Percentiles rank a stretch among this genome's conserved stretches.
Conservation (phyloP, 2,113 vertebrate genomes). For the Apteryx owenii region DNA sequence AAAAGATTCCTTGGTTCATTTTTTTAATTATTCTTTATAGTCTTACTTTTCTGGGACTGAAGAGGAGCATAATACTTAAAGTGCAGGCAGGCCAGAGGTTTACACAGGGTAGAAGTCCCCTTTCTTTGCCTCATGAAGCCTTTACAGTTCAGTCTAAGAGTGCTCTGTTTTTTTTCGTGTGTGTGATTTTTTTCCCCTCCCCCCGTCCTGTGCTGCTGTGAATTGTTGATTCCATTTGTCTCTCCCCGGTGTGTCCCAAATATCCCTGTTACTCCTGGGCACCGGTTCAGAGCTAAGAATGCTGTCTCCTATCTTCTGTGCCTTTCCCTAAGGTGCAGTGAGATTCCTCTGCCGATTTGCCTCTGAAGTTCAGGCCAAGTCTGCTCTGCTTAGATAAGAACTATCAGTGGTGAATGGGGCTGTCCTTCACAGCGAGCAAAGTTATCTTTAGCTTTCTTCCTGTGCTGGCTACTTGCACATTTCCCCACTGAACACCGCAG, state of each 20-base stretch:
- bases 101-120: neutral
- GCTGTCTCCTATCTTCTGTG: neutral
- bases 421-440: neutral
- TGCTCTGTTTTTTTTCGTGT: neutral
- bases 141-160: neutral
- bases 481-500: neutral
- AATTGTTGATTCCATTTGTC: neutral
- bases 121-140: neutral
- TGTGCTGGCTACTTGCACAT: neutral
- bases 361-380: neutral
- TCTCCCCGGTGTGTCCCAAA: neutral
- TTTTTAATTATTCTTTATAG: neutral
- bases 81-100: neutral
- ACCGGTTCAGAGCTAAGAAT: neutral
- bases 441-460: slow-evolving; percentile 25
- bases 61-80: neutral
- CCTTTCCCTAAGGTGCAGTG: neutral
- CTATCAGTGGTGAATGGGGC: neutral
- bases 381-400: neutral
- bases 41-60: neutral
- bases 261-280: neutral
- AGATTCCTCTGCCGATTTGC: neutral
- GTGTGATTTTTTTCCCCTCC: too few species aligned
- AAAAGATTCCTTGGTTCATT: neutral
- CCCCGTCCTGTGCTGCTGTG: neutral